Evolutionary conservation across 2,113 vertebrate genomes (phyloP).

Genomic region (Gulo gulo): DNA sequence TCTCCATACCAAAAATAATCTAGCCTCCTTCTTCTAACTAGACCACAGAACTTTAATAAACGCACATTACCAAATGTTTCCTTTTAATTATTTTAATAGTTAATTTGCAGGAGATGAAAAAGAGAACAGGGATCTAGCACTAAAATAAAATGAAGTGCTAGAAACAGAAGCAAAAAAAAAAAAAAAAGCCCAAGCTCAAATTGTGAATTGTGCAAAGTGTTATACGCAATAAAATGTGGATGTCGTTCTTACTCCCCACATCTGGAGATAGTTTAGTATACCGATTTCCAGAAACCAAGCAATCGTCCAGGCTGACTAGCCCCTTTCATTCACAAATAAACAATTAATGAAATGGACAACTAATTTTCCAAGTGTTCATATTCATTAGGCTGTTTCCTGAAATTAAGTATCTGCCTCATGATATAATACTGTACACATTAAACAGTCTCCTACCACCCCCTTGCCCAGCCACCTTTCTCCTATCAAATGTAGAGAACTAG

Average conservation of each 20-base stretch:
- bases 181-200: conserved; percentile 65
- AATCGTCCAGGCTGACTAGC: conserved; percentile 81
- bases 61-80: conserved; percentile 54
- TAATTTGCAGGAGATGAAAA: conserved; percentile 54
- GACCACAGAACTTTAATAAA: conserved; percentile 48
- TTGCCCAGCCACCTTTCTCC: conserved; percentile 30
- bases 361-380: conserved; percentile 86
- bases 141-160: conserved; percentile 68
- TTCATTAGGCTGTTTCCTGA: conserved; percentile 85
- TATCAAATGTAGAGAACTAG: conserved; percentile 32
- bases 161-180: conserved; percentile 66
- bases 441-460: neutral
- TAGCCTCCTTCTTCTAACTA: conserved; percentile 33
- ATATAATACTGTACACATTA: conserved; percentile 66
- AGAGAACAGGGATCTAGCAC: conserved; percentile 41
- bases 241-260: conserved; percentile 75
- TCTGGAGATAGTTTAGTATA: conserved; percentile 86
- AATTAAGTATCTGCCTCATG: conserved; percentile 81
- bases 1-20: conserved; percentile 53
- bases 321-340: conserved; percentile 85
- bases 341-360: conserved; percentile 86
- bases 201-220: conserved; percentile 70
- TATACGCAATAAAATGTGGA: conserved; percentile 72
- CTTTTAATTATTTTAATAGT: conserved; percentile 67
- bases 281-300: conserved; percentile 83